Conservation (phyloP, 2,797 vertebrate species). For the Simalia tracyae region DNA sequence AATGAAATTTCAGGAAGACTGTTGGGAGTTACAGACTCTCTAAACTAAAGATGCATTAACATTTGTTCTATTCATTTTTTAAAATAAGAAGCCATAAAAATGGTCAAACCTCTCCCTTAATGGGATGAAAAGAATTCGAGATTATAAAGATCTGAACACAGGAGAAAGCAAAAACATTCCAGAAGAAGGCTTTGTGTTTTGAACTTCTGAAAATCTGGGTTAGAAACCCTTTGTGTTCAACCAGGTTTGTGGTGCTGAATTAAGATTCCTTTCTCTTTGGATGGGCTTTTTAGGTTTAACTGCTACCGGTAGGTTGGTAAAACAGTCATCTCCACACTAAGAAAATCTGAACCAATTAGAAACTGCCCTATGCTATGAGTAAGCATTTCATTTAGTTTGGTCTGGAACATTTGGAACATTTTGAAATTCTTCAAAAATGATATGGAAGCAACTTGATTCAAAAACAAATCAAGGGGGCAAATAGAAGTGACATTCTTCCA, state of each 20-base stretch:
- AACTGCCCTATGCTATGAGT: neutral
- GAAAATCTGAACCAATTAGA: neutral
- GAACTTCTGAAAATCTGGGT: neutral
- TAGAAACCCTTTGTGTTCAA: neutral
- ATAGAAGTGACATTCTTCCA: neutral
- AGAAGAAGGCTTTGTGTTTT: neutral
- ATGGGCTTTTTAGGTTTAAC: neutral
- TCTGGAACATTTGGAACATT: neutral
- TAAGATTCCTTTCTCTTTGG: neutral
- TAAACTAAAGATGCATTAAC: neutral
- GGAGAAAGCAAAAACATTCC: neutral
- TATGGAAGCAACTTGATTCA: neutral
- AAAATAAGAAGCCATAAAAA: neutral
- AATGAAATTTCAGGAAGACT: neutral
- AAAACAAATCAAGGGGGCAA: neutral
- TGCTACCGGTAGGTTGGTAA: neutral
- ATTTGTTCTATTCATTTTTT: neutral
- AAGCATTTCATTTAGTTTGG: neutral
- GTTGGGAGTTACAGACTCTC: neutral
- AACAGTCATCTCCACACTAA: neutral
- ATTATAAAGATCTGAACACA: neutral
- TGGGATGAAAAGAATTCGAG: neutral
- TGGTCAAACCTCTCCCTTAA: neutral
- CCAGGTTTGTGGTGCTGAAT: neutral
- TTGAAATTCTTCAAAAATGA: neutral